Percentiles rank a stretch among this genome's conserved stretches.
Conservation (phyloP, 2,113 vertebrate genomes). For the Nipponia nippon region DNA sequence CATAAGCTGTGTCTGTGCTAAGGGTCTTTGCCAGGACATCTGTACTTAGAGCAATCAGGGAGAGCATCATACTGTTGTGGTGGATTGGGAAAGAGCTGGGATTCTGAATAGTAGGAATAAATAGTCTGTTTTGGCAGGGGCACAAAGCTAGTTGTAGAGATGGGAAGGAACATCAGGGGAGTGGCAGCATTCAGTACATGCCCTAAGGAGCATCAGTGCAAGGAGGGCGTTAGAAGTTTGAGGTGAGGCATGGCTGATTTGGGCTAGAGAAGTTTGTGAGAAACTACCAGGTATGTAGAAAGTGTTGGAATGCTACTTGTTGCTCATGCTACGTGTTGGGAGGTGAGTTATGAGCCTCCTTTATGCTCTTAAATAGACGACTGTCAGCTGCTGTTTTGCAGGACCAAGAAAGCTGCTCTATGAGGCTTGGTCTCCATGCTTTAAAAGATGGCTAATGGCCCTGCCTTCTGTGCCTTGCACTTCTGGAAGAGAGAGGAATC, state of each 20-base stretch:
- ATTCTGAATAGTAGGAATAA: background rate
- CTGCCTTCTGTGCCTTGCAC: background rate
- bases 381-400: background rate
- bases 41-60: background rate
- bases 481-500: background rate
- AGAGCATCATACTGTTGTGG: background rate
- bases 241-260: background rate
- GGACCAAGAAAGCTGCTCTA: background rate
- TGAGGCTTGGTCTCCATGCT: background rate
- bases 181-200: background rate
- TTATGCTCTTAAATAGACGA: background rate
- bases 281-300: background rate
- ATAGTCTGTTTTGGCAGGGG: background rate
- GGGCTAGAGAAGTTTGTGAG: background rate
- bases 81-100: background rate
- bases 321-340: accelerated
- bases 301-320: background rate
- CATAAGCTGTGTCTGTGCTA: background rate
- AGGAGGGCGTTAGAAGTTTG: background rate
- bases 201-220: background rate
- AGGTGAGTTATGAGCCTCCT: background rate
- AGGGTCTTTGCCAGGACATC: background rate
- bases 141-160: background rate
- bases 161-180: background rate
- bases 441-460: background rate